These are phyloP conservation scores for Tineola bisselliella DNA, from an alignment of 2,888 invertebrate genomes.

Conservation along the genomic window DNA sequence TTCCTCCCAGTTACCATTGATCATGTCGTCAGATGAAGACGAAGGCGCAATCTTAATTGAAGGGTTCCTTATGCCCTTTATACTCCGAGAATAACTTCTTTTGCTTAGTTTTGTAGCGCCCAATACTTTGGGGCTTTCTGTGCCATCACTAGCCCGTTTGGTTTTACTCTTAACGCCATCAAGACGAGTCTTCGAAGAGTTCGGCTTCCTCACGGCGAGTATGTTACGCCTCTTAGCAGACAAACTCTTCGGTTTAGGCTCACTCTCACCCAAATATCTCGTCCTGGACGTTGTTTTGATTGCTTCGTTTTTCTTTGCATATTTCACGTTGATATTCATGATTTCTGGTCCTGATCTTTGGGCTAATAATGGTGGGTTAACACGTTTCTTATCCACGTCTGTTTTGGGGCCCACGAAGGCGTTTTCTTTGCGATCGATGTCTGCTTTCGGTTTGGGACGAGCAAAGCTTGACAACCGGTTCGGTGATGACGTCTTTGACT, in stretches of 20 bases:
- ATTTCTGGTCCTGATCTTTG: constrained; percentile 44
- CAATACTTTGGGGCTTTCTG: constrained; percentile 35
- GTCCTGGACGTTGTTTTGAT: constrained; percentile 39
- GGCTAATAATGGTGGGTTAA: constrained; percentile 27
- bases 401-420: constrained; percentile 47
- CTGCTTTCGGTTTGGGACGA: constrained; percentile 47
- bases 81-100: constrained; percentile 36
- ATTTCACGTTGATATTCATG: constrained; percentile 36
- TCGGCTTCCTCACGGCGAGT: constrained; percentile 52
- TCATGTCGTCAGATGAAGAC: constrained; percentile 40
- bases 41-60: constrained; percentile 25
- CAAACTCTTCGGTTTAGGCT: constrained; percentile 48
- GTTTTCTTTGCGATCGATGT: constrained; percentile 59
- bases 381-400: constrained; percentile 37
- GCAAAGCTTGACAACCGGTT: constrained; percentile 43
- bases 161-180: constrained; percentile 37
- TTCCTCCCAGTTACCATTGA: constrained; percentile 37
- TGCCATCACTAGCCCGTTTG: constrained; percentile 44
- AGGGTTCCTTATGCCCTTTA: constrained; percentile 20
- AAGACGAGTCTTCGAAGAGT: constrained; percentile 43
- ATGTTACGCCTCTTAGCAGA: constrained; percentile 46
- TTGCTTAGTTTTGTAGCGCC: constrained; percentile 37
- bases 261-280: constrained; percentile 40
- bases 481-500: constrained; percentile 48
- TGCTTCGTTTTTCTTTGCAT: constrained; percentile 42